phyloP scores from a whole-genome alignment of 2,797 vertebrate genomes.

The Myotis pilosus region DNA sequence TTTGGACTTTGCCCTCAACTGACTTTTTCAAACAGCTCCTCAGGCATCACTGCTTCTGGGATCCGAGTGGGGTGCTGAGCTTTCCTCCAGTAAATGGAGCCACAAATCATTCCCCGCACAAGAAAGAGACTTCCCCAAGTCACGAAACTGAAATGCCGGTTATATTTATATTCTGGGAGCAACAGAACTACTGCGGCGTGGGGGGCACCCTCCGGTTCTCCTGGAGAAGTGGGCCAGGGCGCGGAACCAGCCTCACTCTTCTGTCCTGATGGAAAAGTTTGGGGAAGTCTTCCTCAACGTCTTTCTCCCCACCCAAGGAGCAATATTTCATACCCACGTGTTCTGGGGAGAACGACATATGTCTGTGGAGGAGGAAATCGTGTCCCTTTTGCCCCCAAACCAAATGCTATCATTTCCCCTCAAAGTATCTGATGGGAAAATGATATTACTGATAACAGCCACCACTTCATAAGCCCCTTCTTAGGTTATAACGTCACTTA shows the following conservation, averaged over 20 bases:
- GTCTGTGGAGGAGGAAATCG: not conserved
- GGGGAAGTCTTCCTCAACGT: too few relatives aligned
- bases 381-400: not conserved
- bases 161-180: not conserved
- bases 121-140: not conserved
- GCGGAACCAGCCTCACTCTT: not conserved
- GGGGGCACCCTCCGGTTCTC: not conserved
- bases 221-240: not conserved
- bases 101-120: constrained; percentile 43
- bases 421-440: not conserved
- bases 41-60: constrained; percentile 75
- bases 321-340: not conserved
- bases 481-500: not conserved
- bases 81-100: constrained; percentile 66
- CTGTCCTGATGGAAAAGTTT: not conserved
- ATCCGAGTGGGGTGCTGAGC: constrained; percentile 35
- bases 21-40: constrained; percentile 80
- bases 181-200: fast-evolving
- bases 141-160: not conserved
- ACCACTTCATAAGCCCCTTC: not conserved
- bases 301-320: too few relatives aligned
- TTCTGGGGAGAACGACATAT: not conserved
- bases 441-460: not conserved
- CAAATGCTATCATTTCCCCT: not conserved
- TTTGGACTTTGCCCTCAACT: constrained; percentile 81